Evolutionary conservation across 2,888 invertebrate species (phyloP).

Genomic region (Cremastobaeus sp.): DNA sequence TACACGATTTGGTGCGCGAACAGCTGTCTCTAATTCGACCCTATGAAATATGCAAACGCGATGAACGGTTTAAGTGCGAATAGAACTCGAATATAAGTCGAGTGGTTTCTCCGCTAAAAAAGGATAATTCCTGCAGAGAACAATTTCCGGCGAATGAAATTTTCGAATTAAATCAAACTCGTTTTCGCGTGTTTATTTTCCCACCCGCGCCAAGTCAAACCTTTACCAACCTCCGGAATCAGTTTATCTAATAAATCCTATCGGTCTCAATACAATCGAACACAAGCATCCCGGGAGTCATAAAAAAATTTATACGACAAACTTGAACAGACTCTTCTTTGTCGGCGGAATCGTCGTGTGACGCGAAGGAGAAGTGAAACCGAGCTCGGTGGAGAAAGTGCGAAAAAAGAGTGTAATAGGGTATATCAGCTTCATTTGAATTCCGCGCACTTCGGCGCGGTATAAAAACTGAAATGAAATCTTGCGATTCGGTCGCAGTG

Average conservation of each 20-base stretch:
- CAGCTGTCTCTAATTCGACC: conserved; percentile 60
- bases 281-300: no score
- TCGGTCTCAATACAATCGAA: no score
- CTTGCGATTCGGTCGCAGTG: conserved; percentile 61
- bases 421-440: conserved; percentile 57
- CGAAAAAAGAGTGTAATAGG: conserved; percentile 49
- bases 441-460: conserved; percentile 52
- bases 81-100: conserved; percentile 44
- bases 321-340: no score
- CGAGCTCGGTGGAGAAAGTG: not conserved
- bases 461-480: conserved; percentile 68
- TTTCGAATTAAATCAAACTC: conserved; percentile 17
- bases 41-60: conserved; percentile 61
- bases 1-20: conserved; percentile 54
- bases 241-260: no score
- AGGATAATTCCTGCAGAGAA: conserved; percentile 23
- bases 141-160: conserved; percentile 32
- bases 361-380: conserved; percentile 4
- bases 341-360: no score
- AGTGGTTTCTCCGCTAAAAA: conserved; percentile 23
- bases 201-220: no score
- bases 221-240: not conserved
- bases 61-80: conserved; percentile 54
- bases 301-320: no score
- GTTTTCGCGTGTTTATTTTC: no score